Evolutionary conservation across 2,113 vertebrate genomes (phyloP).

Genomic region (Nycticebus coucang): DNA sequence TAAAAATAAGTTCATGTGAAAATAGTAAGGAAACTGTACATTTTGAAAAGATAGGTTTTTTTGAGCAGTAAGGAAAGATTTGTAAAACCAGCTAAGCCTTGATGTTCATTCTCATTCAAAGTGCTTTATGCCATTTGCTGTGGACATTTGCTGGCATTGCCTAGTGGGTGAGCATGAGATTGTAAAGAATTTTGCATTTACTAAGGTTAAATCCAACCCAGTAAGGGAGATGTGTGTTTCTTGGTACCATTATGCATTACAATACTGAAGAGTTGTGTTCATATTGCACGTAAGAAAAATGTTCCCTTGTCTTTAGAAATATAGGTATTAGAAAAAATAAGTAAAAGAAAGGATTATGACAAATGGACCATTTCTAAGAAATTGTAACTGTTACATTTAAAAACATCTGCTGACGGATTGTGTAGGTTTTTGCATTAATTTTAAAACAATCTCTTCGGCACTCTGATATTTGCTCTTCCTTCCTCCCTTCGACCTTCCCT

Average conservation of each 20-base stretch:
- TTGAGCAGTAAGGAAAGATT: neutral
- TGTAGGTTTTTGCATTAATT: neutral
- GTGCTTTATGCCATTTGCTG: constrained; percentile 13
- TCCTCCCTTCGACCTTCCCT: neutral
- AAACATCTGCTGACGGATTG: neutral
- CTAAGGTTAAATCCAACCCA: neutral
- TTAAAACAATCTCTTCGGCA: neutral
- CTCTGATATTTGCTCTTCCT: neutral
- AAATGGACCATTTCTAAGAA: neutral
- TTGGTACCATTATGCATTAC: neutral
- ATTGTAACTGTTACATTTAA: neutral
- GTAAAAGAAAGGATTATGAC: neutral
- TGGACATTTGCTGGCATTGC: neutral
- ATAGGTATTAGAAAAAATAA: neutral
- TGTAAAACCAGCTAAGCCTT: neutral
- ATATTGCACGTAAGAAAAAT: neutral
- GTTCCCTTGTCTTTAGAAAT: neutral
- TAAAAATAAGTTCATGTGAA: constrained; percentile 29
- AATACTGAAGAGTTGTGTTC: neutral
- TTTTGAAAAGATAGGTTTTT: neutral
- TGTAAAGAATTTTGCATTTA: neutral
- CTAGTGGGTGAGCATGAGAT: neutral
- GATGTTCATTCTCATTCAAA: neutral
- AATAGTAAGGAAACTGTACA: constrained; percentile 6
- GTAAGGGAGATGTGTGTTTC: neutral